Evolutionary conservation across 2,113 vertebrate genomes (phyloP).

Genomic region (Pteropus alecto): DNA sequence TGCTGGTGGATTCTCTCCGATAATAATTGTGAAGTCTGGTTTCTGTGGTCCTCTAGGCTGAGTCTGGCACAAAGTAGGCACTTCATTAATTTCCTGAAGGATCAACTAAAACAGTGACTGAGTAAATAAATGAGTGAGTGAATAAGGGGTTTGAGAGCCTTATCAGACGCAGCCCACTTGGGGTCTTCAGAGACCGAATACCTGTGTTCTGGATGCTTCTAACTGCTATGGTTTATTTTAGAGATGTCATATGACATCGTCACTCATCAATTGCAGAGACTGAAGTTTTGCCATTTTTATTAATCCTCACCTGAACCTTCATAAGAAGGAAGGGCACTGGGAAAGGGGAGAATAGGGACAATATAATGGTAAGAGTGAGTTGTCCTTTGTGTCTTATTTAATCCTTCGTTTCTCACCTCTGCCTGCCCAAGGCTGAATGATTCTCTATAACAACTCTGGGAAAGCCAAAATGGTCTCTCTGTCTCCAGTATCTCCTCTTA

Average conservation of each 20-base stretch:
- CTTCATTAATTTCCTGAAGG: not conserved
- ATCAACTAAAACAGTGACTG: not conserved
- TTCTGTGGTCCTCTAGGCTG: not conserved
- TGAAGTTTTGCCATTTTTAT: not conserved
- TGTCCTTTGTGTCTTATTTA: not conserved
- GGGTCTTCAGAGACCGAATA: not conserved
- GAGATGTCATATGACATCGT: not conserved
- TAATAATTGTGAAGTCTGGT: not conserved
- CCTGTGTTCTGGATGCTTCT: not conserved
- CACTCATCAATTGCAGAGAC: not conserved
- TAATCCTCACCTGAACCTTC: not conserved
- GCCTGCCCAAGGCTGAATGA: not conserved
- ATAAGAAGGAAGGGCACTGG: not conserved
- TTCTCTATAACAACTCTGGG: not conserved
- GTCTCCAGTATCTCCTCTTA: not conserved
- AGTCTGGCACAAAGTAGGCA: not conserved
- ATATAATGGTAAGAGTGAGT: accelerated
- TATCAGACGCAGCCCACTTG: not conserved
- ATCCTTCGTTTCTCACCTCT: not conserved
- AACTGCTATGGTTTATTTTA: not conserved
- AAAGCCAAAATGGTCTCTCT: not conserved
- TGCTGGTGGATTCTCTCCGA: not conserved
- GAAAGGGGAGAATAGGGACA: not conserved
- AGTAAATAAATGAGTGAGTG: not conserved
- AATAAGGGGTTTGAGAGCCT: not conserved